Evolutionary conservation across 2,797 vertebrate genomes (phyloP).

Genomic region (Myripristis jacobus): DNA sequence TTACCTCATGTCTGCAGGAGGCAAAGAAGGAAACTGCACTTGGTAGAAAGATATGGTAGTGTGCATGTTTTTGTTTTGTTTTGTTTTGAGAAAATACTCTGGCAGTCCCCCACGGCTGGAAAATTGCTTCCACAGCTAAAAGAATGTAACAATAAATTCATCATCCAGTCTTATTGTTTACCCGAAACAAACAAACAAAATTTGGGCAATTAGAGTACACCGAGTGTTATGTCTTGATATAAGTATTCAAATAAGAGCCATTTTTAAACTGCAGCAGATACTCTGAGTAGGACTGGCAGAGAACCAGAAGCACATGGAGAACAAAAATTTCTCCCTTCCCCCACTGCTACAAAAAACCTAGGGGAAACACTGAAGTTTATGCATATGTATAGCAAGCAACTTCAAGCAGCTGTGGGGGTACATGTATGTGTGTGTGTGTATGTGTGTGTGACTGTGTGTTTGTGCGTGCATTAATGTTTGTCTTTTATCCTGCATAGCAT

Average conservation of each 20-base stretch:
- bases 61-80: neutral
- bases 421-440: slow-evolving; percentile 17
- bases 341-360: neutral
- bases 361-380: neutral
- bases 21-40: slow-evolving; percentile 3
- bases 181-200: neutral
- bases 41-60: slow-evolving; percentile 18
- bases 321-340: neutral
- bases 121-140: slow-evolving; percentile 9
- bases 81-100: neutral
- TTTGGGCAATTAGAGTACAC: slow-evolving; percentile 6
- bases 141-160: slow-evolving; percentile 6
- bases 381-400: neutral
- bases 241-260: too few relatives aligned
- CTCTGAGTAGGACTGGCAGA: neutral
- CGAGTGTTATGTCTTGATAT: neutral
- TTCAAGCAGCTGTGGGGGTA: neutral
- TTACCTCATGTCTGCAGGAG: slow-evolving; percentile 6
- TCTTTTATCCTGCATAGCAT: neutral
- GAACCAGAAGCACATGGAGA: neutral
- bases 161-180: slow-evolving; percentile 6
- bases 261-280: too few relatives aligned
- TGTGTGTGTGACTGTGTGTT: slow-evolving; percentile 1
- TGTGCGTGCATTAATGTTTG: neutral
- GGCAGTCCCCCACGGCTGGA: slow-evolving; percentile 7